Conservation (phyloP, 2,113 vertebrate genomes). For the Macrotus californicus region DNA sequence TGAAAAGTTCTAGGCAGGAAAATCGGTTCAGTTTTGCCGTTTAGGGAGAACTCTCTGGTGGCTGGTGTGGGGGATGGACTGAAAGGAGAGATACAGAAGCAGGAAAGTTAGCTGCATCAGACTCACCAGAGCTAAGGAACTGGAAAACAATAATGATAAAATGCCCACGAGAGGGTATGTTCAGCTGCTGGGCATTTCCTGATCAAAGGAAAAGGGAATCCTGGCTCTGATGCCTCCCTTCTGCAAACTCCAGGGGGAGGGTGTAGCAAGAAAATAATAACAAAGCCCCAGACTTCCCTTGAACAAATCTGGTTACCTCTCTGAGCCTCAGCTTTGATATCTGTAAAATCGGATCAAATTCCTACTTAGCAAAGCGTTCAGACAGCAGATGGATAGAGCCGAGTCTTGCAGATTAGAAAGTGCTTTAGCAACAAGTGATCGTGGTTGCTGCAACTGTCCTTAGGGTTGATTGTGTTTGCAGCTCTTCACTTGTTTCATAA, state of each 20-base stretch:
- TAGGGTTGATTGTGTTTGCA: accelerated
- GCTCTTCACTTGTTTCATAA: accelerated
- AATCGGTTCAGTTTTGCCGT: not conserved
- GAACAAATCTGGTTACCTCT: not conserved
- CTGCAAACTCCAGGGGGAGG: not conserved
- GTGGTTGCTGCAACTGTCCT: accelerated
- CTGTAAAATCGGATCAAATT: not conserved
- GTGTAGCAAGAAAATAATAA: not conserved
- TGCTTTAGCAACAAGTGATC: not conserved
- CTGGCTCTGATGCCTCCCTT: not conserved
- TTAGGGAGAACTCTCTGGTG: not conserved
- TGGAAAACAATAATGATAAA: not conserved
- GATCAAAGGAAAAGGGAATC: not conserved
- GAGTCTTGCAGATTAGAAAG: not conserved
- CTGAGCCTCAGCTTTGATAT: not conserved
- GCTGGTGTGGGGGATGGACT: no score
- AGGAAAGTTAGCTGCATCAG: not conserved
- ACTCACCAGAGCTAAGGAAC: not conserved
- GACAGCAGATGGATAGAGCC: not conserved
- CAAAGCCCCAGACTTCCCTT: not conserved
- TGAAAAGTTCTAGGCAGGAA: not conserved
- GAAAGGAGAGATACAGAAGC: not conserved
- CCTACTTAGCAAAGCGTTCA: not conserved
- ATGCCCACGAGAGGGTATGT: not conserved
- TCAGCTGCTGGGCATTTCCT: not conserved